phyloP scores from a whole-genome alignment of 1,140 invertebrate genomes.

The Belonocnema kinseyi region DNA sequence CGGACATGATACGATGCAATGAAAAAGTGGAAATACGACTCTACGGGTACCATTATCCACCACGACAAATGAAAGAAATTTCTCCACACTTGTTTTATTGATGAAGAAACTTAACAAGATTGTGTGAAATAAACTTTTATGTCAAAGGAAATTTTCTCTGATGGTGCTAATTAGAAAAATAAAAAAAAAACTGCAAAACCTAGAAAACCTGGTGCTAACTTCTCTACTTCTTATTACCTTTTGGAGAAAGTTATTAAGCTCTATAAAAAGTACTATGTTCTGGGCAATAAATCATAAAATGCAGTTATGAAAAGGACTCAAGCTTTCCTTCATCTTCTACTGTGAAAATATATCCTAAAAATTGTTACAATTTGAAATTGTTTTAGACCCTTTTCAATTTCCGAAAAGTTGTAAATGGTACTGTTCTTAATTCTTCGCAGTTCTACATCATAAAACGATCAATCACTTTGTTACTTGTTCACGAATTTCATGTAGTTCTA shows the following conservation, averaged over 20 bases:
- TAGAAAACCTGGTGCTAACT: background rate
- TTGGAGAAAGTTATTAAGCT: background rate
- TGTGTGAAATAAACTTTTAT: background rate
- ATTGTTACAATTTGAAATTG: too few species aligned
- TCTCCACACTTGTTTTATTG: background rate
- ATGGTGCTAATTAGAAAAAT: background rate
- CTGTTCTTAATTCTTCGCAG: too few species aligned
- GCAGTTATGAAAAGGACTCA: too few species aligned
- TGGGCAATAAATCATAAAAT: too few species aligned
- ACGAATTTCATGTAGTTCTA: too few species aligned
- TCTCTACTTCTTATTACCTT: background rate
- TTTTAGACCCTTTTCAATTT: too few species aligned
- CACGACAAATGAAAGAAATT: background rate
- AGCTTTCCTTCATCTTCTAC: too few species aligned
- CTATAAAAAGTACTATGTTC: background rate
- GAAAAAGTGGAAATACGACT: background rate
- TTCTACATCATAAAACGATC: too few species aligned
- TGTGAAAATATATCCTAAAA: too few species aligned
- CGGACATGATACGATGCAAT: background rate
- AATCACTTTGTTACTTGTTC: too few species aligned
- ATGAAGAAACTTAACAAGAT: slow-evolving; percentile 9
- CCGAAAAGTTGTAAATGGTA: too few species aligned
- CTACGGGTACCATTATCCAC: too few species aligned
- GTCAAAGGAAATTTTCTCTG: background rate
- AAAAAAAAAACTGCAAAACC: background rate